Evolutionary conservation across 2,888 invertebrate species (phyloP).

Genomic region (Drosophila barbarae): DNA sequence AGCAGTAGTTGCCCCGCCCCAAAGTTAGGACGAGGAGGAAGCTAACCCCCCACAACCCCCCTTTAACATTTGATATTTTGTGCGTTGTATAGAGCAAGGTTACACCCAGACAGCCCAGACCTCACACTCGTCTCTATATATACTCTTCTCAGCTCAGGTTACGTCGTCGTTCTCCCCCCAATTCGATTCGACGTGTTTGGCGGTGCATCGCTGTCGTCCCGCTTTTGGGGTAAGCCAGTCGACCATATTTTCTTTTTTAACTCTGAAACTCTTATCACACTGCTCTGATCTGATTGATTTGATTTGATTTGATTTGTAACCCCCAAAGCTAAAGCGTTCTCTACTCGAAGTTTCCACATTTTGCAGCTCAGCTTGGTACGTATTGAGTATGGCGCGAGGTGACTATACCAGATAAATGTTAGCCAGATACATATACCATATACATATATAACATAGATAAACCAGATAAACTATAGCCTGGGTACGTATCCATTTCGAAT

Average conservation of each 20-base stretch:
- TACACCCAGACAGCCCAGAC: conserved; percentile 13
- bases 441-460: conserved; percentile 27
- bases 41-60: background rate
- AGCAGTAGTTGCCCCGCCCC: conserved; percentile 6
- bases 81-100: conserved; percentile 21
- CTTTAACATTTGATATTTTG: conserved; percentile 27
- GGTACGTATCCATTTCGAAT: conserved; percentile 37
- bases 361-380: conserved; percentile 62
- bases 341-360: conserved; percentile 57
- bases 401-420: conserved; percentile 24
- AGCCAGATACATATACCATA: conserved; percentile 17
- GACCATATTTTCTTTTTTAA: conserved; percentile 16
- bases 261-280: conserved; percentile 44
- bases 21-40: conserved; percentile 2
- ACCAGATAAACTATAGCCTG: conserved; percentile 34
- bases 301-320: conserved; percentile 47
- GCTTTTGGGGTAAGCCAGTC: conserved; percentile 60
- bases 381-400: conserved; percentile 55
- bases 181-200: conserved; percentile 26
- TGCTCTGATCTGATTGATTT: conserved; percentile 41
- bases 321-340: conserved; percentile 45
- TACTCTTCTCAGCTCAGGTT: conserved; percentile 37
- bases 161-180: conserved; percentile 20
- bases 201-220: conserved; percentile 50
- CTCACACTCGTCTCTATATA: conserved; percentile 20